Evolutionary conservation across 2,113 vertebrate species (phyloP).

Genomic region (Alectura lathami): DNA sequence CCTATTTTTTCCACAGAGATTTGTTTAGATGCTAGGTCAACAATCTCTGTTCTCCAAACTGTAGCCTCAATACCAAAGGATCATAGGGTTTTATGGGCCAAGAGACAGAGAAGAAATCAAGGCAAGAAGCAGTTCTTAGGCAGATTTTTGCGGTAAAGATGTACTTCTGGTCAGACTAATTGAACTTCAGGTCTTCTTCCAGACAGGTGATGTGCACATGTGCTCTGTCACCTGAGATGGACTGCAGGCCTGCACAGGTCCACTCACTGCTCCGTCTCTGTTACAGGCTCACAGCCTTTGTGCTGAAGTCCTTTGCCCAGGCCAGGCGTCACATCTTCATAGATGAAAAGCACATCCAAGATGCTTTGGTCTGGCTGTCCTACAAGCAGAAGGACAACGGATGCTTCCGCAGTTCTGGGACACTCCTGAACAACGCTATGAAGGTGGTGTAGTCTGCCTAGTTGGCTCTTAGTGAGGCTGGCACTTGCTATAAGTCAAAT

Average conservation of each 20-base stretch:
- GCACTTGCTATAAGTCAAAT: constrained; percentile 20
- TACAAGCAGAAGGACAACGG: constrained; percentile 73
- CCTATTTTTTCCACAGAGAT: background rate
- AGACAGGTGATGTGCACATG: constrained; percentile 68
- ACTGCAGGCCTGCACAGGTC: constrained; percentile 23
- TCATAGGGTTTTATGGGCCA: background rate
- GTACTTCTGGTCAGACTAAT: background rate
- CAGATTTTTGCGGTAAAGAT: background rate
- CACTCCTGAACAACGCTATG: constrained; percentile 72
- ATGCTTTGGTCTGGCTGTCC: constrained; percentile 67
- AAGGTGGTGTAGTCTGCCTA: constrained; percentile 65
- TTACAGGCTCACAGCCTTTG: constrained; percentile 78
- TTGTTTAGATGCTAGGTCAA: background rate
- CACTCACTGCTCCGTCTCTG: background rate
- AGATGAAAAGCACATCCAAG: constrained; percentile 60
- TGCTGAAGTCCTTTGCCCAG: constrained; percentile 76
- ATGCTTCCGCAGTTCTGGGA: constrained; percentile 72
- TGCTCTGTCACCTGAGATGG: constrained; percentile 43
- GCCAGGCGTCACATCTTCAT: constrained; percentile 69
- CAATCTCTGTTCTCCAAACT: background rate
- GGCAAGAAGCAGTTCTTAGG: background rate
- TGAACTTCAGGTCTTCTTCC: background rate
- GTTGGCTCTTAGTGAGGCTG: constrained; percentile 33
- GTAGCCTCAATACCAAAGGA: background rate
- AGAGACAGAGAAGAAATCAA: background rate